Percentiles rank a stretch among this genome's conserved stretches.
Conservation (phyloP, 2,797 vertebrate species). For the Erethizon dorsatum region DNA sequence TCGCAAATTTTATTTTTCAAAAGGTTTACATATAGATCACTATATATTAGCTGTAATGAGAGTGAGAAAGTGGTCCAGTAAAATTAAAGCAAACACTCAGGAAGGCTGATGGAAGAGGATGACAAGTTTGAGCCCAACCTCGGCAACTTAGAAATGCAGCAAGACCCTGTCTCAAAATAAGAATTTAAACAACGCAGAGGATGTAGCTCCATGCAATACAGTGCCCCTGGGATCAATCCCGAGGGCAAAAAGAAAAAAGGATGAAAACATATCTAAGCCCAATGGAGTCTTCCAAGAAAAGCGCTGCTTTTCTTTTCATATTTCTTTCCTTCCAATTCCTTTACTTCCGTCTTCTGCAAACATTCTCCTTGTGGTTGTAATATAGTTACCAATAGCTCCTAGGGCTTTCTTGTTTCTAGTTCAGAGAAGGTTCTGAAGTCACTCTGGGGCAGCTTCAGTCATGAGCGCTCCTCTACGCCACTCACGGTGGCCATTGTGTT, state of each 20-base stretch:
- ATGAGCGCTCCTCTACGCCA: neutral
- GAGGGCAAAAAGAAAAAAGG: neutral
- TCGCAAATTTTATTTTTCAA: neutral
- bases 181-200: neutral
- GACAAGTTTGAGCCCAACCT: neutral
- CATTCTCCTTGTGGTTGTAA: neutral
- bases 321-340: neutral
- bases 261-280: neutral
- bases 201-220: neutral
- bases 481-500: neutral
- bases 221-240: neutral
- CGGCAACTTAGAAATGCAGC: neutral
- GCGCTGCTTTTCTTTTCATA: neutral
- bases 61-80: neutral
- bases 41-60: neutral
- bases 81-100: neutral
- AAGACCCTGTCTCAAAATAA: neutral
- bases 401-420: neutral
- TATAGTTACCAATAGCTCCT: neutral
- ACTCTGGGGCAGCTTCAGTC: neutral
- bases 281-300: neutral
- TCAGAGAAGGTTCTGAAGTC: neutral
- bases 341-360: neutral
- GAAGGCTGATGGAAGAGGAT: neutral
- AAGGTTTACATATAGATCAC: neutral